Base-by-base conservation (phyloP, 2,888 invertebrate species). In the Epistrophe eligans region DNA sequence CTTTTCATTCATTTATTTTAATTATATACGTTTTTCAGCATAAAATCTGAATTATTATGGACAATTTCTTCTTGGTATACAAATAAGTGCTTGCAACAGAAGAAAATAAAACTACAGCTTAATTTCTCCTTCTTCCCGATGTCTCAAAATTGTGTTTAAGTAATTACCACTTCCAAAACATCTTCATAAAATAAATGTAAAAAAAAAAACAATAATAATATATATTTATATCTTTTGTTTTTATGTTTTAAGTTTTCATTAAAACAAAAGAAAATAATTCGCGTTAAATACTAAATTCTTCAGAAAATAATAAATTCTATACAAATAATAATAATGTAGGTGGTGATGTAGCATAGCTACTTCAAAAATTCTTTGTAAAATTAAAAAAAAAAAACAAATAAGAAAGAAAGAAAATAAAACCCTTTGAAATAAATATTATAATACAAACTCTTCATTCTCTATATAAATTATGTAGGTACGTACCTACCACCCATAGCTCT, bases 401-500 rank as follows among this genome's bases (percentile, higher is more conserved):
- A 48, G 6, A 17, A 13, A 35, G 3, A 1, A 19, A 38, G 35
- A 50, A 67, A 67, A 32, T 48, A 58, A 60, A 50, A 13, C 60
- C 73, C 24, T 50, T 52, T 40, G 50, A 64, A 74, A 74, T 17
- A 52, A 66, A 48, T 32, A 45, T 48, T 48, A 66, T 57, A 7
- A 35, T 35, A 8, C 35, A 8, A 35, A 35, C 35, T 35, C 35
- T 35, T 55, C 74, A 55, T 70, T 77, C 77, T 24, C 1, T 24
- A 24, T 24, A 24, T 24, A 24, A 2, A 24, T 24, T n/a, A 24
- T 24, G 3, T 24, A 3, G 3, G 24, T 24, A 24, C 3, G n/a
- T n/a, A n/a, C 24, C 24, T 66, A 66, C 76, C 77, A 52, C 52
- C 77, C 71, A 60, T 50, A n/a, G 38, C 35, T 38, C 58, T 40